These are phyloP conservation scores for Ceratina japonica DNA, from an alignment of 1,140 invertebrate species.

Conservation along the genomic window DNA sequence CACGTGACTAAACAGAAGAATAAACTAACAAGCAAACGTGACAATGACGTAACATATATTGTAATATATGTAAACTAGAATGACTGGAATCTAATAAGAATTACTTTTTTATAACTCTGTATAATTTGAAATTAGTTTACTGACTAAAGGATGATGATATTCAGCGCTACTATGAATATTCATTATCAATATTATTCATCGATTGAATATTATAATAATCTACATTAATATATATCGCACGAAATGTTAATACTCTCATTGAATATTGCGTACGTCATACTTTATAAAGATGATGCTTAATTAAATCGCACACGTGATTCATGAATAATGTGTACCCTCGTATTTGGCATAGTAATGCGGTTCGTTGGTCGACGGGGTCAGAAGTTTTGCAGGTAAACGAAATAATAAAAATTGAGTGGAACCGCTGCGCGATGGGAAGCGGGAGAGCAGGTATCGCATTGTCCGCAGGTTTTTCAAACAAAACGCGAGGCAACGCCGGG, in stretches of 20 bases:
- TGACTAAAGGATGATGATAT: no score
- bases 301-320: no score
- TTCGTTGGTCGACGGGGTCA: background rate
- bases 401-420: constrained; percentile 39
- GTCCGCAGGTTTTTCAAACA: constrained; percentile 55
- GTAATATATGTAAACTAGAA: no score
- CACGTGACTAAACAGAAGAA: no score
- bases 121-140: no score
- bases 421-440: background rate
- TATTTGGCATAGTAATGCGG: no score
- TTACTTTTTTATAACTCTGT: no score
- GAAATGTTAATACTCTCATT: background rate
- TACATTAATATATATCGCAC: no score
- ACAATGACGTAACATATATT: no score
- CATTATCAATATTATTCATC: background rate
- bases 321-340: no score
- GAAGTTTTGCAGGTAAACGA: background rate
- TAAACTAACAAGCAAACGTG: no score
- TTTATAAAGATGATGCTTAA: background rate
- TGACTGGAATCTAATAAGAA: no score
- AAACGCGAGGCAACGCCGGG: constrained; percentile 54
- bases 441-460: constrained; percentile 28
- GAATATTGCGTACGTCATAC: background rate
- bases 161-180: background rate
- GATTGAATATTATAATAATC: background rate